Conservation (phyloP, 2,888 invertebrate genomes). For the Salpingus planirostris region DNA sequence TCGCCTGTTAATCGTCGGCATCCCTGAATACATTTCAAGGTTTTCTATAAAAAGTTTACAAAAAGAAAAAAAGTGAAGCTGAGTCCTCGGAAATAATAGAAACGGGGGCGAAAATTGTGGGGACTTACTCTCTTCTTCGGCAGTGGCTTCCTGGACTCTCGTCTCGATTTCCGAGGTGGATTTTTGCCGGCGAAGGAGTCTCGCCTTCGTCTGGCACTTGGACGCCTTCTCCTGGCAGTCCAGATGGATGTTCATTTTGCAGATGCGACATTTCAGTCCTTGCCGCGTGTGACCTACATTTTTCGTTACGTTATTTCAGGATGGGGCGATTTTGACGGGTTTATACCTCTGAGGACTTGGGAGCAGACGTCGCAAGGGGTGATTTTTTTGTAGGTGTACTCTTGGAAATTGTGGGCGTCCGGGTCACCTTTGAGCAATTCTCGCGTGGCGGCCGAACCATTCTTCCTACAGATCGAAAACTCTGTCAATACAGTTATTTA, state of each 20-base stretch:
- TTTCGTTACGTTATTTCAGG: too few species aligned
- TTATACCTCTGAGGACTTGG: constrained; percentile 83
- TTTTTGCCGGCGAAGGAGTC: constrained; percentile 77
- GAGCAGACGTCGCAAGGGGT: constrained; percentile 92
- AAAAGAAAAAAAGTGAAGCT: too few species aligned
- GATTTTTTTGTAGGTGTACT: constrained; percentile 92
- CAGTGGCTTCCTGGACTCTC: constrained; percentile 53
- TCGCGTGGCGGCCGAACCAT: constrained; percentile 55
- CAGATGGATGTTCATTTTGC: constrained; percentile 85
- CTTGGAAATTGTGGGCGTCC: constrained; percentile 80
- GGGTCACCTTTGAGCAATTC: constrained; percentile 53
- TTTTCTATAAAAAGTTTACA: constrained; percentile 18
- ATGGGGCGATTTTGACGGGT: too few species aligned
- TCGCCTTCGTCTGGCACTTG: constrained; percentile 78
- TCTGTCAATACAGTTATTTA: too few species aligned
- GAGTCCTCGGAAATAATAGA: too few species aligned
- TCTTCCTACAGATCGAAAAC: constrained; percentile 67
- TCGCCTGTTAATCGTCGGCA: constrained; percentile 39
- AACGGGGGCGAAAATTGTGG: too few species aligned
- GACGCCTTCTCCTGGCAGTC: constrained; percentile 79
- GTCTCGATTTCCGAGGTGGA: constrained; percentile 79
- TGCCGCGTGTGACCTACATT: constrained; percentile 81
- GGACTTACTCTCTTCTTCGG: constrained; percentile 78
- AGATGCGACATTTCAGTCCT: constrained; percentile 80
- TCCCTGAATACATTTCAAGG: constrained; percentile 29